Evolutionary conservation across 2,888 invertebrate species (phyloP).

Genomic region (Cotesia congregata): DNA sequence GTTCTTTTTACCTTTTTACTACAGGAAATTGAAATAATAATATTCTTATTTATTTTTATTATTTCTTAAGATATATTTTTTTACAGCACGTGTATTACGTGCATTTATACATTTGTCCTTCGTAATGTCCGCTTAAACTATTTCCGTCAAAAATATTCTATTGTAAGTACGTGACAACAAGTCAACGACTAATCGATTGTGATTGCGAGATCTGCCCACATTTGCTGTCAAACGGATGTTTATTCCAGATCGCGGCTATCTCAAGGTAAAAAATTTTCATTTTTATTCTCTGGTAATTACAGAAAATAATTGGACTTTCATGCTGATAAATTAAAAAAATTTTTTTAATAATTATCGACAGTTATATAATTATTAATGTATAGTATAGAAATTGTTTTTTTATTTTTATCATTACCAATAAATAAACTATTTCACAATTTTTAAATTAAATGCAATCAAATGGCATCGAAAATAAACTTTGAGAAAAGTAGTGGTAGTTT

Average conservation of each 20-base stretch:
- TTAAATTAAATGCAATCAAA: no score
- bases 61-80: no score
- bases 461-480: no score
- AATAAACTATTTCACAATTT: no score
- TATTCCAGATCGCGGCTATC: slow-evolving; percentile 15
- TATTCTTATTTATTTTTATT: slow-evolving; percentile 1
- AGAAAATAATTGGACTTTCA: background rate
- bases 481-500: no score
- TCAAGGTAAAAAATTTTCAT: slow-evolving; percentile 10
- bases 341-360: no score
- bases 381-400: no score
- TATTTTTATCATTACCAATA: no score
- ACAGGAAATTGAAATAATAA: slow-evolving; percentile 3
- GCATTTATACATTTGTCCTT: slow-evolving; percentile 28
- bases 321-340: background rate
- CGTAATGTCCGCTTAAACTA: slow-evolving; percentile 33
- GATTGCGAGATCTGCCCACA: slow-evolving; percentile 39
- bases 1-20: background rate
- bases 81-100: background rate
- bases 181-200: slow-evolving; percentile 44
- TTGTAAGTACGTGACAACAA: slow-evolving; percentile 31
- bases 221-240: slow-evolving; percentile 16
- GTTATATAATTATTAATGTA: no score
- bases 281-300: background rate
- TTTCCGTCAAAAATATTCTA: slow-evolving; percentile 39